Conservation (phyloP, 2,113 vertebrate genomes). For the Noctilio leporinus region DNA sequence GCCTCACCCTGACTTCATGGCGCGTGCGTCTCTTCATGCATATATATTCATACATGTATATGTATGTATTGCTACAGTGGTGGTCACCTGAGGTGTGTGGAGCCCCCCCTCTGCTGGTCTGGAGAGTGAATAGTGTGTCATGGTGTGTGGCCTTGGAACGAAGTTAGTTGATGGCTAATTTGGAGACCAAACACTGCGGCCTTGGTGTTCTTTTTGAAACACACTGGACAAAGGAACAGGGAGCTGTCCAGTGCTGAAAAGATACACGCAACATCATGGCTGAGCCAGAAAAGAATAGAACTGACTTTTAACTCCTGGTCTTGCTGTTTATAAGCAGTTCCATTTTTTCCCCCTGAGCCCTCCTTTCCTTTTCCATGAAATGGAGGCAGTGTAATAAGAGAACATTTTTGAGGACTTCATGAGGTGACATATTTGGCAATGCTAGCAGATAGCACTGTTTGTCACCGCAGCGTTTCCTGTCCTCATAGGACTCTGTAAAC, state of each 20-base stretch:
- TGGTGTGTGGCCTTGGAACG: background rate
- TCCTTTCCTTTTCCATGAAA: background rate
- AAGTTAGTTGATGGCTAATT: background rate
- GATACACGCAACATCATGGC: accelerated
- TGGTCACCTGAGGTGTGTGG: background rate
- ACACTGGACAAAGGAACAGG: background rate
- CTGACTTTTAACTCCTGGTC: background rate
- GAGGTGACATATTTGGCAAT: background rate
- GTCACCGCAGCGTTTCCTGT: background rate
- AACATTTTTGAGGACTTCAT: background rate
- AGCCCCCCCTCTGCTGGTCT: background rate
- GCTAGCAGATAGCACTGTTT: background rate
- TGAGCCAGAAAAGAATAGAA: background rate
- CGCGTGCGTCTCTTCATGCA: background rate
- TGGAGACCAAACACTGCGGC: background rate
- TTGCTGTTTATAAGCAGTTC: background rate
- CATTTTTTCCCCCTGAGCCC: background rate
- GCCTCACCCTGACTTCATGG: background rate
- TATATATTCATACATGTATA: background rate
- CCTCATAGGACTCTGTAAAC: background rate
- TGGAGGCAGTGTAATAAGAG: background rate
- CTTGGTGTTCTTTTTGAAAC: background rate
- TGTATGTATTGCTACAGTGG: background rate
- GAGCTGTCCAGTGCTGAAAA: background rate
- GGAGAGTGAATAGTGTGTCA: background rate